Percentiles rank a stretch among this genome's conserved stretches.
phyloP scores from a whole-genome alignment of 2,888 invertebrate species.

The Clivina fossor region DNA sequence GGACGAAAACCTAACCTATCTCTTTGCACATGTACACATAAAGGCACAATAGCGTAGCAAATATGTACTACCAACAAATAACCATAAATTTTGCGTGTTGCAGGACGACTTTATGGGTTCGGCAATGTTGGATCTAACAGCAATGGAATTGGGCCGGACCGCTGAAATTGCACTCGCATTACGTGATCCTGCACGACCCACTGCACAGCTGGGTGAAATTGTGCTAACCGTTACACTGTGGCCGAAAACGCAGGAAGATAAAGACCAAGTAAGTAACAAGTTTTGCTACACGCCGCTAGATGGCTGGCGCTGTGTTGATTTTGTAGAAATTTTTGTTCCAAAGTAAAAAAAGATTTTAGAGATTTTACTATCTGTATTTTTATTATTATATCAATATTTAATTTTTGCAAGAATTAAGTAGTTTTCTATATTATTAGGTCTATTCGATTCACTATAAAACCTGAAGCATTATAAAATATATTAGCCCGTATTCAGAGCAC shows the following conservation, averaged over 20 bases:
- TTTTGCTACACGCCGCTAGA: constrained; percentile 16
- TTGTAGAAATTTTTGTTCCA: too few relatives aligned
- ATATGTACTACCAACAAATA: too few relatives aligned
- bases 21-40: constrained; percentile 6
- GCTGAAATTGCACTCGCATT: constrained; percentile 80
- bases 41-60: too few relatives aligned
- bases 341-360: too few relatives aligned
- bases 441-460: too few relatives aligned
- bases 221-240: constrained; percentile 80
- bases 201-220: constrained; percentile 77
- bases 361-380: too few relatives aligned
- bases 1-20: too few relatives aligned
- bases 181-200: constrained; percentile 72
- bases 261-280: constrained; percentile 74
- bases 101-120: constrained; percentile 98
- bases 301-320: constrained; percentile 8
- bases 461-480: too few relatives aligned
- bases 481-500: too few relatives aligned
- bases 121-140: constrained; percentile 79
- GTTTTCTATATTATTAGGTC: too few relatives aligned
- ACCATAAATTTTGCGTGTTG: constrained; percentile 9
- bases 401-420: too few relatives aligned
- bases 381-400: too few relatives aligned
- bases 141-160: constrained; percentile 74
- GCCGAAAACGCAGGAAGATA: constrained; percentile 92